Evolutionary conservation across 2,113 vertebrate genomes (phyloP), one percentile per base, ranked within the genome.

Genomic region (Osmerus eperlanus): DNA sequence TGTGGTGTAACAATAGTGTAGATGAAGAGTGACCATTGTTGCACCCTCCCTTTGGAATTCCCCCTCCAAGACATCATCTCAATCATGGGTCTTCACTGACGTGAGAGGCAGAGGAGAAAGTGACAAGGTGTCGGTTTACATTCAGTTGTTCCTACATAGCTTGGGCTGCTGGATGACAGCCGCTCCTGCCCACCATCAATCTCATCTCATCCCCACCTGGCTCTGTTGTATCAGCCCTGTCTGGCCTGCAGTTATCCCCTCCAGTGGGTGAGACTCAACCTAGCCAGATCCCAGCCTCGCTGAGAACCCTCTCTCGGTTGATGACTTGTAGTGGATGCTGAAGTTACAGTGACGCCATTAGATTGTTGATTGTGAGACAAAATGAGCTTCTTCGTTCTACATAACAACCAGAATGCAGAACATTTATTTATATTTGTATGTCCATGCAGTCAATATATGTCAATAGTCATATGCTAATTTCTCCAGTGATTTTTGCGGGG

Each of bases 121-220:
- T 65, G 63, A 65, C 62, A 65, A 65, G 29, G 32, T 65, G 63
- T 47, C 63, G 16, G 63, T 32, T 65, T 65, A 41, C 16, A 36
- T 65, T 65, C 32, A n/a, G 63, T 23, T 32, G 36, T 56, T 41
- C 32, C 16, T n/a, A 18, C 63, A 36, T 41, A 16, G 15, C 28
- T 65, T 65, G 63, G 63, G 32, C 32, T 36, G 36, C 63, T 36
- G 63, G 16, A 32, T 65, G 63, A 65, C 32, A 65, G 63, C 32
- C n/a, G 63, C 29, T 65, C 32, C 41, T 65, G 32, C 15, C 29
- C 29, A 41, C 16, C 36, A 65, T 65, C 32, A 19, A 41, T 65
- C 63, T 62, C 60, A 62, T 29, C 60, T 25, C 14, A 25, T 23
- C 25, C 41, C 9, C 41, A 1, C 41, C 41, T 47, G 41, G 9